Evolutionary conservation across 2,113 vertebrate genomes (phyloP), one percentile per base, ranked within the genome.

Genomic region (Polypterus bichir): DNA sequence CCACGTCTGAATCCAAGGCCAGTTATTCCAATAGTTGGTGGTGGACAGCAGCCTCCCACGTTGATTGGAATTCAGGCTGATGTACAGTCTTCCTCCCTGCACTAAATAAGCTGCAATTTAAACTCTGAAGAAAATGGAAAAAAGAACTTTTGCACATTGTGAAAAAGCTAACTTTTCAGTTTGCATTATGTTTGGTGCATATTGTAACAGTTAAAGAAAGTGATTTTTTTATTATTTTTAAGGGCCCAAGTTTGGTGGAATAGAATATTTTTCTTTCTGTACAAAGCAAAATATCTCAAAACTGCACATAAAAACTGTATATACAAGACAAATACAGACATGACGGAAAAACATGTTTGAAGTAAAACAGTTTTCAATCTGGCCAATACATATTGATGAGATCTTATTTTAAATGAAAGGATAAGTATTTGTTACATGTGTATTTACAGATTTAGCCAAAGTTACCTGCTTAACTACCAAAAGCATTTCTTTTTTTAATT

Each of bases 1-100:
- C 96, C 96, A 3, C 93, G 94, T 51, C 92, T 97, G 46, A 97
- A 98, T 77, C 94, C 96, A 44, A 82, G 96, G 46, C 91, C 94
- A 0, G 74, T 87, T 7, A 65, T 89, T 46, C 81, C 86, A 45
- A 62, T 86, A 0, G 79, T 72, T 5, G 70, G 86, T 0, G 71
- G 79, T 65, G 85, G 82, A 66, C 94, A 90, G 79, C 80, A 77
- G 67, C 84, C 88, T 0, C 86, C 92, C 0, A 85, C 86, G 27
- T 82, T 93, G 59, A 82, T 92, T 2, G 86, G 85, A 60, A 90
- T 94, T 70, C 92, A 88, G 71, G 81, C 92, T 66, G 94, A 95
- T 58, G 72, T 84, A 9, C 86, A 90, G 57, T 73, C 84, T 1
- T 88, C 93, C 54, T 86, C 91, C 48, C 81, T 91, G 74, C 89